These are phyloP conservation scores for Danio rerio DNA, from an alignment of 2,113 vertebrate genomes.

Conservation along the genomic window GRCz12tu NC_133177.1:43152001-43152500, in stretches of 20 bases:
- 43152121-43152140: neutral
- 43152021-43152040: neutral
- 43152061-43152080: neutral
- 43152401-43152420: slow-evolving; percentile 54
- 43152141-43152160: neutral
- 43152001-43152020: neutral
- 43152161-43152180: no score
- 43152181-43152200: neutral
- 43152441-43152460: slow-evolving; percentile 48
- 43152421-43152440: slow-evolving; percentile 59
- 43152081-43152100: neutral
- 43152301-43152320: slow-evolving; percentile 35
- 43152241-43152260: slow-evolving; percentile 21
- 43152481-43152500: slow-evolving; percentile 32
- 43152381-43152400: slow-evolving; percentile 49
- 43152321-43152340: slow-evolving; percentile 5
- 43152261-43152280: neutral
- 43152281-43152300: slow-evolving; percentile 19
- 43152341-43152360: slow-evolving; percentile 60
- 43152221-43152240: neutral
- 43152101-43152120: neutral
- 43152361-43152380: slow-evolving; percentile 51
- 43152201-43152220: neutral
- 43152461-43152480: slow-evolving; percentile 33
- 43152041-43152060: neutral